Base-by-base conservation (phyloP, 2,888 invertebrate species). In the Hirudinaria manillensis region DNA sequence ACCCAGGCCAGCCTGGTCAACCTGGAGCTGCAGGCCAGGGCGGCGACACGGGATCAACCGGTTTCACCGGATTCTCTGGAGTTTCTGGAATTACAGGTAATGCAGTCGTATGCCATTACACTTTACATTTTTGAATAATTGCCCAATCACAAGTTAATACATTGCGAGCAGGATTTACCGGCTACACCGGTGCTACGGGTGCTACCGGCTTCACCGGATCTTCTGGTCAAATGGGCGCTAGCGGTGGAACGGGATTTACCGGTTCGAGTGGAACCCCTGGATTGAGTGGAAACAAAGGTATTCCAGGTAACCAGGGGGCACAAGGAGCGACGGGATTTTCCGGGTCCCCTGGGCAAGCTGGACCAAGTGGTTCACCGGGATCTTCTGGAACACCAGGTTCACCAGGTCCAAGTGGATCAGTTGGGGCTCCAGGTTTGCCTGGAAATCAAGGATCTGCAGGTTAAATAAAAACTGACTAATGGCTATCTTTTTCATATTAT, bases 361-460 rank as follows among this genome's bases (percentile, higher is more conserved):
- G 70, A 38, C 27, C 38, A 36, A 53, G 51, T 68, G 74, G 67
- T 27, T n/a, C 27, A 51, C 67, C 74, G 21, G 74, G 67, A 32
- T 13, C 68, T n/a, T 19, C 27, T 13, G 73, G 73, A 13, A 32
- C 27, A 65, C 32, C 32, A 10, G 73, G 93, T 6, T 87, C 89
- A 77, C 88, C 89, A 51, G 93, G 93, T 29, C 85, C 89, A 10
- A 68, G 61, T 36, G 79, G 79, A 13, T 34, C 68, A 51, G 32
- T 76, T 61, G n/a, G 68, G 27, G 29, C 36, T 68, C 32, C n/a
- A 36, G 68, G 68, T 3, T 61, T 61, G 21, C 61, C 61, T 16
- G 61, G 61, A 61, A 29, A 3, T 21, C 24, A 61, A 24, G 61
- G 61, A 61, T 19, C 13, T 61, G 27, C 61, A 61, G 61, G 61